Percentiles rank a stretch among this genome's conserved stretches.
Evolutionary conservation across 2,113 vertebrate genomes (phyloP).

Genomic region (Pristiophorus japonicus): DNA sequence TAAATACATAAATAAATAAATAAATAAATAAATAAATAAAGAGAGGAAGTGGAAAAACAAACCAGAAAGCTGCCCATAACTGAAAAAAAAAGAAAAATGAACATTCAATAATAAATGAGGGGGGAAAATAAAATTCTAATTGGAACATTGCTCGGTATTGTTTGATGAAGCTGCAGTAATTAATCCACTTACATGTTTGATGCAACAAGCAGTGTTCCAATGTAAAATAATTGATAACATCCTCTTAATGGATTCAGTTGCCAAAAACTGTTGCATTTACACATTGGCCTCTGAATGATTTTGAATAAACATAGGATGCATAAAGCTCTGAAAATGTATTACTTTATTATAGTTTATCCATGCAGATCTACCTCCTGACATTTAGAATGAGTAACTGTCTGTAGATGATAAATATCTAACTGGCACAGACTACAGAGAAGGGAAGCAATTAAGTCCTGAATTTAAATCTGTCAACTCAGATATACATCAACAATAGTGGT

Average conservation of each 20-base stretch:
- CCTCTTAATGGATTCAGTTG: no score
- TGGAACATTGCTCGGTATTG: not conserved
- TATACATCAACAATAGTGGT: not conserved
- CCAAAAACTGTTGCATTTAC: not conserved
- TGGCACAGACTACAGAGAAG: not conserved
- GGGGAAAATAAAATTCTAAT: not conserved
- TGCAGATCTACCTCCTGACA: constrained; percentile 14
- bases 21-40: no score
- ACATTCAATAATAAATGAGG: not conserved
- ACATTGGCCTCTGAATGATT: not conserved
- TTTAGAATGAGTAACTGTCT: constrained; percentile 6
- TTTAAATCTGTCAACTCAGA: constrained; percentile 19
- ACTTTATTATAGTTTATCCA: constrained; percentile 16
- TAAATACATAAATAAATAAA: no score
- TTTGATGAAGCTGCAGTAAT: constrained; percentile 4
- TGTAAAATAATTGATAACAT: not conserved
- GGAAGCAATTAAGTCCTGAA: not conserved
- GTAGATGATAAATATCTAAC: constrained; percentile 22
- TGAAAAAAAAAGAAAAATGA: not conserved
- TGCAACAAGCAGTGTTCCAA: not conserved
- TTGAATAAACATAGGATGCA: not conserved
- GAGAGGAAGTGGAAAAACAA: not conserved
- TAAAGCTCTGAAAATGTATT: not conserved
- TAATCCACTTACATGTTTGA: not conserved
- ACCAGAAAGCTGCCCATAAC: not conserved